Evolutionary conservation across 1,140 invertebrate genomes (phyloP), one percentile per base, ranked within the genome.

Genomic region (Lysiphlebus fabarum): DNA sequence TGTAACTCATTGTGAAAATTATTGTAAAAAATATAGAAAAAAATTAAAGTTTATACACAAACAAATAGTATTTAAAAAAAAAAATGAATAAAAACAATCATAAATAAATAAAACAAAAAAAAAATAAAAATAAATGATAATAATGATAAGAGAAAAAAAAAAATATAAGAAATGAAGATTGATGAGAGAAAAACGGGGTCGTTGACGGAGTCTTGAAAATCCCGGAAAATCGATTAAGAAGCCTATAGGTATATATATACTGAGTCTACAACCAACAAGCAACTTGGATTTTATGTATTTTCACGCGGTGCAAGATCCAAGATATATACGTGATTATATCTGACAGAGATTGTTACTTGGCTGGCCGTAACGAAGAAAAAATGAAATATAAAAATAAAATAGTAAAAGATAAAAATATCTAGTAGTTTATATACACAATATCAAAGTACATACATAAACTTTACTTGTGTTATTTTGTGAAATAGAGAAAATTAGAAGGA

Each of bases 301-400:
- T 37, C 41, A 10, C 12, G 4, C 40, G 6, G n/a, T 14, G 36
- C n/a, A 42, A 26, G 17, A 26, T 26, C 4, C 36, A 11, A 53
- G 38, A 53, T 53, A n/a, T n/a, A n/a, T n/a, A 41, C 51, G 14
- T 41, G 51, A 41, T 53, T 53, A 53, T 53, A 37, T 33, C n/a
- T 56, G 54, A 44, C 43, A 37, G 14, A 26, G 47, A 47, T 56
- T 56, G 47, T 58, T 49, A 12, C 37, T 42, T 38, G 40, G 14
- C 26, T 26, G 17, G 38, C 41, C 38, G 42, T 59, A 43, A 53
- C 57, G 44, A 53, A 36, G 41, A 26, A 34, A 51, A 41, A 14
- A 10, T 26, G 43, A 47, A 10, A 17, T 34, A 26, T 26, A 37
- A 10, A 44, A 51, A 47, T 37, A 37, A 6, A 40, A 12, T 5